Conservation (phyloP, 1,140 invertebrate species). For the Contarinia nasturtii region DNA sequence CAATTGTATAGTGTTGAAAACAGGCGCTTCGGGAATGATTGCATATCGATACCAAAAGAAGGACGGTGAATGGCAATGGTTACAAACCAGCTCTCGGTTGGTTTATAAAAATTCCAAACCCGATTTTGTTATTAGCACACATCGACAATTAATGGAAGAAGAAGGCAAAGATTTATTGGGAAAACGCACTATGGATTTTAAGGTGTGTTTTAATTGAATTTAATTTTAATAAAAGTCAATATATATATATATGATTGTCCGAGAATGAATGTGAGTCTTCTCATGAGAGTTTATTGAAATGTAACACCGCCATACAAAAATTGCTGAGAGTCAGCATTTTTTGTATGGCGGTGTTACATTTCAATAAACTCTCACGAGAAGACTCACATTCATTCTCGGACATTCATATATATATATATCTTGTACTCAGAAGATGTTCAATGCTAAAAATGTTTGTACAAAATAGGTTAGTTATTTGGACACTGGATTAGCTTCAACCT, state of each 20-base stretch:
- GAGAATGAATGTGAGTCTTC: too few relatives aligned
- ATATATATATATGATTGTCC: too few relatives aligned
- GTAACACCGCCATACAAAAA: too few relatives aligned
- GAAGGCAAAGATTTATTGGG: conserved; percentile 89
- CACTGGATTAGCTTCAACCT: conserved; percentile 72
- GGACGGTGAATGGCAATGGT: conserved; percentile 89
- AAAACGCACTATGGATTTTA: conserved; percentile 96
- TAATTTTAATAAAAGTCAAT: not conserved
- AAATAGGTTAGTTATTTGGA: conserved; percentile 61
- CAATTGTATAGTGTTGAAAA: conserved; percentile 76
- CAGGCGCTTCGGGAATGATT: conserved; percentile 93
- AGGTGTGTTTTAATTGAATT: too few relatives aligned
- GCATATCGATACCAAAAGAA: conserved; percentile 92
- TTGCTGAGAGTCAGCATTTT: too few relatives aligned
- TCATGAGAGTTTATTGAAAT: too few relatives aligned
- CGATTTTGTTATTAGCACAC: conserved; percentile 95
- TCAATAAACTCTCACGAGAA: too few relatives aligned
- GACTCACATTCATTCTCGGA: too few relatives aligned
- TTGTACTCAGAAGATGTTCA: too few relatives aligned
- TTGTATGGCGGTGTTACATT: too few relatives aligned
- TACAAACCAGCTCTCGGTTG: conserved; percentile 90
- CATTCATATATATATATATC: too few relatives aligned
- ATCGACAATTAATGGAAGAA: conserved; percentile 95
- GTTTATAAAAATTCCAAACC: conserved; percentile 99
- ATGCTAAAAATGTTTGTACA: too few relatives aligned